These are phyloP conservation scores for Aphodius granarius DNA, from an alignment of 2,888 invertebrate species.

Conservation along the genomic window DNA sequence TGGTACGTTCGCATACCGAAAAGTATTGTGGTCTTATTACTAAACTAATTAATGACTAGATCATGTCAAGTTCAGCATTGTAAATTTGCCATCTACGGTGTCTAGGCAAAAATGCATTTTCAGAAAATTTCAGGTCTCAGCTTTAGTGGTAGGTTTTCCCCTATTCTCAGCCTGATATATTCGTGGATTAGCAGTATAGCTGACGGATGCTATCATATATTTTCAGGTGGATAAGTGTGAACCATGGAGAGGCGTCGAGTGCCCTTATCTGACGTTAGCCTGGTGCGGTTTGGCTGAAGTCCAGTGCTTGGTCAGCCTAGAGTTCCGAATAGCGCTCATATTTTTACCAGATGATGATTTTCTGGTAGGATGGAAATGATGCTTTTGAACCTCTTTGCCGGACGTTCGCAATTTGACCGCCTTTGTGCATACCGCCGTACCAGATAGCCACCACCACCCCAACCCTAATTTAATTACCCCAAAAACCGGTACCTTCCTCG, in stretches of 20 bases:
- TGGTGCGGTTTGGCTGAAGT: slow-evolving; percentile 37
- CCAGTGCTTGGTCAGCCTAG: slow-evolving; percentile 34
- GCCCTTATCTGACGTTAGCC: slow-evolving; percentile 29
- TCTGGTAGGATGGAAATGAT: not conserved
- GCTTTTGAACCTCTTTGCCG: not conserved
- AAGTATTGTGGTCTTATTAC: too few species aligned
- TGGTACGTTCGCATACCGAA: too few species aligned
- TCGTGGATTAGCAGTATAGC: slow-evolving; percentile 8
- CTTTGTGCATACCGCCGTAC: not conserved
- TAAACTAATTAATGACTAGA: too few species aligned
- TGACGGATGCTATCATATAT: slow-evolving; percentile 9
- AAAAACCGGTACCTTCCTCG: not conserved
- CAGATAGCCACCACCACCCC: not conserved
- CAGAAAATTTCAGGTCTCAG: slow-evolving; percentile 2
- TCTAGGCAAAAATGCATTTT: slow-evolving; percentile 1
- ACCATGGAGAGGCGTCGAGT: not conserved
- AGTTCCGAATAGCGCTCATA: not conserved
- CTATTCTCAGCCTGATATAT: not conserved
- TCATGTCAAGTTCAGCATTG: too few species aligned
- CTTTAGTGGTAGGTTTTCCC: not conserved
- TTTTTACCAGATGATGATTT: not conserved
- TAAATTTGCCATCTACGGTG: too few species aligned
- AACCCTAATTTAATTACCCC: not conserved
- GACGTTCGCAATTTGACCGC: not conserved
- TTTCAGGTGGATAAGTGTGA: slow-evolving; percentile 13